Evolutionary conservation across 2,113 vertebrate species (phyloP).

Genomic region (Cyprinodon tularosa): DNA sequence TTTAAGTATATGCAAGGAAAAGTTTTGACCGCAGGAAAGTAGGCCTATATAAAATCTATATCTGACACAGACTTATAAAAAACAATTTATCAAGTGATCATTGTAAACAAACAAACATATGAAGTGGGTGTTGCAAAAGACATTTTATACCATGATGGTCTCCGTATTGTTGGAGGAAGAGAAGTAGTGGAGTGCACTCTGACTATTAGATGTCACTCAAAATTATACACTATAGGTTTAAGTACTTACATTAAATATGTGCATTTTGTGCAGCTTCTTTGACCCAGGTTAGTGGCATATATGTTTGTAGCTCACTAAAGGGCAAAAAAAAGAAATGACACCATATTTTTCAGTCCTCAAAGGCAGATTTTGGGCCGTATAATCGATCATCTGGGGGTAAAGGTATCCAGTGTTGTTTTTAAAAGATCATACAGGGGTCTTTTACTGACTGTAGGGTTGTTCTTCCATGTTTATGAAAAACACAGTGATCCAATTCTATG

Average conservation of each 20-base stretch:
- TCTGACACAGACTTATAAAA: too few relatives aligned
- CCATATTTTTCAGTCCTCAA: conserved; percentile 33
- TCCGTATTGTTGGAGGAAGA: too few relatives aligned
- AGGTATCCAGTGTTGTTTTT: conserved; percentile 55
- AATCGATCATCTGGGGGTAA: conserved; percentile 57
- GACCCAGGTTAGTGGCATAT: conserved; percentile 5
- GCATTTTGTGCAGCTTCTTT: conserved; percentile 8
- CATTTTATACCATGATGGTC: too few relatives aligned
- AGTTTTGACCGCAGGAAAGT: conserved; percentile 7
- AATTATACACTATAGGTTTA: too few relatives aligned
- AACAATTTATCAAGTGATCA: too few relatives aligned
- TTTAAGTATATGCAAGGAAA: conserved; percentile 26
- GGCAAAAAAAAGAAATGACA: conserved; percentile 21
- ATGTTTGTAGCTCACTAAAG: conserved; percentile 7
- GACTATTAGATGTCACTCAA: too few relatives aligned
- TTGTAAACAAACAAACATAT: too few relatives aligned
- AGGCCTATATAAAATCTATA: too few relatives aligned
- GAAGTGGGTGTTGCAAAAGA: too few relatives aligned
- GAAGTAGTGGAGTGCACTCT: too few relatives aligned
- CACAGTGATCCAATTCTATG: conserved; percentile 44
- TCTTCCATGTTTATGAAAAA: conserved; percentile 65
- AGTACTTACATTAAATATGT: neutral
- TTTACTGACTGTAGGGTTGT: conserved; percentile 40
- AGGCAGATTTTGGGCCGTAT: conserved; percentile 53
- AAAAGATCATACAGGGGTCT: conserved; percentile 39